Evolutionary conservation across 2,113 vertebrate genomes (phyloP).

Genomic region (Calonectris borealis): DNA sequence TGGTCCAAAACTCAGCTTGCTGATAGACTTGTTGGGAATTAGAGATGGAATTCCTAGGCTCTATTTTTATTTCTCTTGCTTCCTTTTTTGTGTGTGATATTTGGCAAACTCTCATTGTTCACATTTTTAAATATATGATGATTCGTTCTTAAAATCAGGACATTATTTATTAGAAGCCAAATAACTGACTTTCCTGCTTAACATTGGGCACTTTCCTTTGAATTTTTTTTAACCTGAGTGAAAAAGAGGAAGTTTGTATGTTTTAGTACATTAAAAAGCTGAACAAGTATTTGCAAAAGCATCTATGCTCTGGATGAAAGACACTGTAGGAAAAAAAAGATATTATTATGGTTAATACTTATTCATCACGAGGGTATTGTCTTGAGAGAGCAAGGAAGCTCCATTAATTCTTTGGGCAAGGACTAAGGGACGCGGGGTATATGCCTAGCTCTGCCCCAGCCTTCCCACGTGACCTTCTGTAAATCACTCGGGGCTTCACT

Average conservation of each 20-base stretch:
- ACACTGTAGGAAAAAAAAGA: not conserved
- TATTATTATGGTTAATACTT: not conserved
- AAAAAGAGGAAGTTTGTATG: not conserved
- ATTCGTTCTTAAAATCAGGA: not conserved
- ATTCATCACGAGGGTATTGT: not conserved
- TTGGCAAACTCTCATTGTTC: not conserved
- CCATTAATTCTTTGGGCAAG: not conserved
- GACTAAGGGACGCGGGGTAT: not conserved
- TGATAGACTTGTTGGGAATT: not conserved
- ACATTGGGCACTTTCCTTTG: not conserved
- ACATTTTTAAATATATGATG: not conserved
- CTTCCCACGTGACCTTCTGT: accelerated
- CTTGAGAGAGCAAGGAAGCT: not conserved
- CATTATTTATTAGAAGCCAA: not conserved
- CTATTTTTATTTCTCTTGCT: not conserved
- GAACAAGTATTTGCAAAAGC: not conserved
- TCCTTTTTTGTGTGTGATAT: not conserved
- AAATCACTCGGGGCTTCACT: not conserved
- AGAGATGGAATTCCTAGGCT: not conserved
- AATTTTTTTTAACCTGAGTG: not conserved
- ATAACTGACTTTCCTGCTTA: not conserved
- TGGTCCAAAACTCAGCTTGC: not conserved
- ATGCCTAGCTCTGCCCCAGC: not conserved
- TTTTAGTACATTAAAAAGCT: not conserved
- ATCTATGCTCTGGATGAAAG: not conserved